Base-by-base conservation (phyloP, 2,888 invertebrate species). In the Pristionchus mayeri region DNA sequence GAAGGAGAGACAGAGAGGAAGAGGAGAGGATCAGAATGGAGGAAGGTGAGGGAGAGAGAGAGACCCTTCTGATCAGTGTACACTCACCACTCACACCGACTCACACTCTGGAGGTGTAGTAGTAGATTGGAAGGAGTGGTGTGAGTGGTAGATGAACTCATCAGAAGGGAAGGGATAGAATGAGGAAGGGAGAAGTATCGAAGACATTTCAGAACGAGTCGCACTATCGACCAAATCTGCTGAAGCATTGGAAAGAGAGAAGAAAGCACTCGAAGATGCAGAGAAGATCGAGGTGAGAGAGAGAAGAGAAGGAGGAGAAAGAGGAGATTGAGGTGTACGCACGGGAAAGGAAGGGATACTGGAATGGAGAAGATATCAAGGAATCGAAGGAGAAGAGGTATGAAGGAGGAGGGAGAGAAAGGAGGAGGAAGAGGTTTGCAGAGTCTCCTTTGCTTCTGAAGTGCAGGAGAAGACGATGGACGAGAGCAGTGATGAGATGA, bases 371-470 rank as follows among this genome's bases (percentile, higher is more conserved):
- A 52, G 84, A 84, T 75, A 75, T 75, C 40, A 84, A 84, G 54
- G 84, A 75, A 7, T n/a, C 54, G 1, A 71, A 75, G 54, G 75
- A 84, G 75, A 84, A 84, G 40, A 52, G 84, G 84, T 75, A 21
- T 48, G 27, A 48, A 16, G 57, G 9, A 21, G 24, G 50, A 24
- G 34, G 24, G 52, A n/a, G 24, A 34, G 50, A 30, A 18, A 79
- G 44, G 3, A 79, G 34, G 78, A 79, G 6, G 21, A 2, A 30
- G 44, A 75, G n/a, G 44, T 52, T 71, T 92, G 60, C 87, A 92
- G 92, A 85, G 92, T 92, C 57, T 90, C 90, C 80, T 92, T 92
- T 84, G 92, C 92, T 21, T 90, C 91, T 16, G 92, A 92, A 84
- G 92, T 92, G 24, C 90, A 88, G 27, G 92, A 92, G 85, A 91